Base-by-base conservation (phyloP, 2,888 invertebrate species). In the Eulithis prunata region DNA sequence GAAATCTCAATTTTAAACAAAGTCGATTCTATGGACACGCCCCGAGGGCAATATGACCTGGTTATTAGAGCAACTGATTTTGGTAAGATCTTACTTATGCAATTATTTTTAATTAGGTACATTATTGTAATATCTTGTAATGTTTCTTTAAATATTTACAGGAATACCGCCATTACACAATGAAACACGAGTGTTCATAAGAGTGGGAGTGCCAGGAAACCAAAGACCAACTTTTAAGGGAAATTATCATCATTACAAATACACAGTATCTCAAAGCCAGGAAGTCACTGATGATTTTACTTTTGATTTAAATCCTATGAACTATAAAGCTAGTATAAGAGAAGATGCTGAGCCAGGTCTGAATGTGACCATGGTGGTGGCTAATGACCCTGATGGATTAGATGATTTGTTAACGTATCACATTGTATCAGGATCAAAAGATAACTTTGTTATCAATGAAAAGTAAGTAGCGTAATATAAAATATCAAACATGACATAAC, bases 181-280 rank as follows among this genome's bases (percentile, higher is more conserved):
- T 47, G 96, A 96, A 69, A 95, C 95, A 0, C 92, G 94, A 45
- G 94, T 96, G 0, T 92, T 94, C 10, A 94, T 97, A 13, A 93
- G 96, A n/a, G 96, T 97, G 0, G 97, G 97, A 0, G 96, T 96
- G 4, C 96, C 96, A 0, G 96, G 96, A 1, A 96, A 97, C 77
- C 96, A 96, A 75, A 91, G 96, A n/a, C 97, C 96, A 0, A 95
- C 96, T n/a, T 96, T 96, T 76, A 95, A 95, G 74, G 96, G 96
- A 0, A 95, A 96, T 75, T 96, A 95, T 73, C 95, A 95, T 59
- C 94, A 94, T 69, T 91, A 93, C 65, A 93, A 94, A 28, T 91
- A 92, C 41, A 87, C 87, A 0, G 75, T 87, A 8, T 84, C 85
- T 6, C 78, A 82, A 43, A 84, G 76, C 47, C 79, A 84, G 21